These are phyloP conservation scores for Ridgeia piscesae DNA, from an alignment of 1,140 invertebrate genomes.

Conservation along the genomic window DNA sequence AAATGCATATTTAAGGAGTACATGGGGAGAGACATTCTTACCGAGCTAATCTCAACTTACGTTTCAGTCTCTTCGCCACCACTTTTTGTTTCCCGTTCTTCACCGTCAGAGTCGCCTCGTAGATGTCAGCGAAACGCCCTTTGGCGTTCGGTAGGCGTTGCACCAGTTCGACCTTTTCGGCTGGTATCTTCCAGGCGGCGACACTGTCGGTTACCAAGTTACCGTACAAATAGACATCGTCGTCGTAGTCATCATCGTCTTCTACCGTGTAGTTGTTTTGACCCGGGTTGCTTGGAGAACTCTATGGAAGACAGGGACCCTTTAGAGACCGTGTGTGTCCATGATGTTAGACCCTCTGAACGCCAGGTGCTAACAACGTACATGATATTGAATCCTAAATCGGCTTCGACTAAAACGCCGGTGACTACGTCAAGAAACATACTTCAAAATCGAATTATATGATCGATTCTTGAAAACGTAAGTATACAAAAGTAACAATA, in stretches of 20 bases:
- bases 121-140: constrained; percentile 10
- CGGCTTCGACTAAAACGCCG: no score
- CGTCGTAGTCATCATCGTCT: neutral
- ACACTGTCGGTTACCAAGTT: constrained; percentile 9
- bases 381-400: no score
- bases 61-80: constrained; percentile 3
- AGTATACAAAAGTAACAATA: no score
- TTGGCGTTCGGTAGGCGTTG: neutral
- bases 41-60: neutral
- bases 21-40: neutral
- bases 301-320: neutral
- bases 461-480: no score
- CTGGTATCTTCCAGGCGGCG: neutral
- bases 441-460: no score
- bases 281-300: neutral
- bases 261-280: neutral
- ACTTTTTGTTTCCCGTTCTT: constrained; percentile 9
- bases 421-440: no score
- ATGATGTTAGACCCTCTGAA: no score
- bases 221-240: constrained; percentile 2
- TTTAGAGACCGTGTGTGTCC: neutral
- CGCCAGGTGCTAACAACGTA: no score
- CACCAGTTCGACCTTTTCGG: neutral
- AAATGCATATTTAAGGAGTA: neutral
- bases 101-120: neutral